These are phyloP conservation scores for Emmelina monodactyla DNA, from an alignment of 2,888 invertebrate species.

Conservation along the genomic window DNA sequence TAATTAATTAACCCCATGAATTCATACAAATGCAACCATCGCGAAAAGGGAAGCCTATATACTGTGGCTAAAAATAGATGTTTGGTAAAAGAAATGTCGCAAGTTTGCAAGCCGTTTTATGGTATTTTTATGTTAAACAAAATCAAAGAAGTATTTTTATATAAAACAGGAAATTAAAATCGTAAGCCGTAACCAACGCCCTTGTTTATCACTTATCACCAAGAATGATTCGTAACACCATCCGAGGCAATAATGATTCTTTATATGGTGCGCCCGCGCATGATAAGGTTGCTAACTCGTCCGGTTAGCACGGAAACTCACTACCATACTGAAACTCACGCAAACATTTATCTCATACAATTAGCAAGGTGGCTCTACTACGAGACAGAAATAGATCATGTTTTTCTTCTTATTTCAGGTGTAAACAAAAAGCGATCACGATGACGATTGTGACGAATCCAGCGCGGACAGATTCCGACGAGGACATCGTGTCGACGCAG, in stretches of 20 bases:
- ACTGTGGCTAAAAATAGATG: no score
- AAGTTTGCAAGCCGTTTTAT: no score
- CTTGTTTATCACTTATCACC: conserved; percentile 48
- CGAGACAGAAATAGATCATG: not conserved
- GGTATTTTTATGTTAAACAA: no score
- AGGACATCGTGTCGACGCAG: conserved; percentile 28
- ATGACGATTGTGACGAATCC: conserved; percentile 62
- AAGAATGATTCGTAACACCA: conserved; percentile 36
- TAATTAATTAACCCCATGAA: no score
- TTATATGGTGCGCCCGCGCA: conserved; percentile 41
- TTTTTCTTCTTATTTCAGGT: conserved; percentile 29
- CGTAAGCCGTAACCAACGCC: conserved; percentile 28
- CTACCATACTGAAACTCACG: not conserved
- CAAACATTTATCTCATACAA: not conserved
- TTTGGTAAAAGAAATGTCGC: no score
- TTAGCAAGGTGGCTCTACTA: not conserved
- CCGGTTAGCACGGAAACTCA: conserved; percentile 33
- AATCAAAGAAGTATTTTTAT: no score
- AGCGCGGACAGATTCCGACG: conserved; percentile 34
- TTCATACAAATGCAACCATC: no score
- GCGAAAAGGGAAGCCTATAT: no score
- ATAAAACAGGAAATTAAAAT: not conserved
- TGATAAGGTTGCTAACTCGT: conserved; percentile 40
- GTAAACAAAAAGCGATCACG: conserved; percentile 20
- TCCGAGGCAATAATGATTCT: conserved; percentile 51